Conservation (phyloP, 2,797 vertebrate species). For the Danio tinwini region DNA sequence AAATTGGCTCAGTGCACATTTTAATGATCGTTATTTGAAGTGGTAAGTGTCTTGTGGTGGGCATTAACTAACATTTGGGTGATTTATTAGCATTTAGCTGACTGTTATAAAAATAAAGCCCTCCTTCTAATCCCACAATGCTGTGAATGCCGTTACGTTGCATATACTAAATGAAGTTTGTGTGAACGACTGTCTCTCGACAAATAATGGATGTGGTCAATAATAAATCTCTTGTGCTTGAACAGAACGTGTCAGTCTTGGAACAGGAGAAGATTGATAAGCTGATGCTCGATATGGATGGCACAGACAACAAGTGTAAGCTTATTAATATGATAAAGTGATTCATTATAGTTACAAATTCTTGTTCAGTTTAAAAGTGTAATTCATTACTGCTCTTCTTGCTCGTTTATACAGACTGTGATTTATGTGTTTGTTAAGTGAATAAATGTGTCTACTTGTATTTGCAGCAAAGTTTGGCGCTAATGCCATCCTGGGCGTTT, state of each 20-base stretch:
- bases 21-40: constrained; percentile 12
- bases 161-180: constrained; percentile 20
- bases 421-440: background rate
- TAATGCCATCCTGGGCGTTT: constrained; percentile 97
- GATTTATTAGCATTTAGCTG: background rate
- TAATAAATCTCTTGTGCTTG: constrained; percentile 17
- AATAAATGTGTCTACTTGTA: constrained; percentile 33
- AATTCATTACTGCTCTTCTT: constrained; percentile 6
- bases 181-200: background rate
- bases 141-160: constrained; percentile 40
- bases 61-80: constrained; percentile 12
- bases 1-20: too few relatives aligned
- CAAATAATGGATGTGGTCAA: constrained; percentile 9
- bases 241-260: constrained; percentile 85
- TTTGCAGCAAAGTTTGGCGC: constrained; percentile 94
- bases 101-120: constrained; percentile 6
- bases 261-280: constrained; percentile 96
- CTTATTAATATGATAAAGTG: background rate
- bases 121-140: constrained; percentile 44
- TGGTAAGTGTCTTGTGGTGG: constrained; percentile 44
- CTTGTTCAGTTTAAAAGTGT: background rate
- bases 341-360: background rate
- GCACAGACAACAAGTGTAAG: constrained; percentile 97
- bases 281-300: constrained; percentile 98
- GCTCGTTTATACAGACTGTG: background rate